These are phyloP conservation scores for Nesogale talazaci DNA, from an alignment of 2,113 vertebrate species.

Conservation along the genomic window DNA sequence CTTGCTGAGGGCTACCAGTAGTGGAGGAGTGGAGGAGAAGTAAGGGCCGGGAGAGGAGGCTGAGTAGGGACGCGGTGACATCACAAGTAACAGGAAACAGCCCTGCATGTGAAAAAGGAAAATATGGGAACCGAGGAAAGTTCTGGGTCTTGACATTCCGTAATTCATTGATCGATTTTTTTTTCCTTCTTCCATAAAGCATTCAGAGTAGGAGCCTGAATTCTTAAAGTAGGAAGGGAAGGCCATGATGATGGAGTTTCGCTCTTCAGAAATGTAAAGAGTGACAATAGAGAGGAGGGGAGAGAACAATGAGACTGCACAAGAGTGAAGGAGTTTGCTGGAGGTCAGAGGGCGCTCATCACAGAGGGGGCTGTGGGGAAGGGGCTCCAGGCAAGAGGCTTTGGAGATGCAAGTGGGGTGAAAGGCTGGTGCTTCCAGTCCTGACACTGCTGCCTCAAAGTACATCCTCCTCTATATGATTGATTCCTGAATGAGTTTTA, in stretches of 20 bases:
- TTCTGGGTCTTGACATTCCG: not conserved
- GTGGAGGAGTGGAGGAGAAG: not conserved
- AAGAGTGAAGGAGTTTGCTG: not conserved
- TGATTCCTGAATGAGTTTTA: not conserved
- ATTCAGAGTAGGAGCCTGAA: not conserved
- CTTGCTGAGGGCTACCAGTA: not conserved
- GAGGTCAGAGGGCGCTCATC: not conserved
- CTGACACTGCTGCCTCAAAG: not conserved
- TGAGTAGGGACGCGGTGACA: not conserved
- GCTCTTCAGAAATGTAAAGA: not conserved
- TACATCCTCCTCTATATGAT: not conserved
- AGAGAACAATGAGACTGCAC: not conserved
- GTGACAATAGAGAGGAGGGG: not conserved
- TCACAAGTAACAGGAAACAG: not conserved
- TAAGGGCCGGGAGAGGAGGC: not conserved
- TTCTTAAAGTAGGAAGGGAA: not conserved
- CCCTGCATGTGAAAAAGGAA: not conserved
- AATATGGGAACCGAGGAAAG: not conserved
- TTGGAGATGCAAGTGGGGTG: not conserved
- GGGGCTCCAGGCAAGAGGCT: not conserved
- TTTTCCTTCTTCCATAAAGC: not conserved
- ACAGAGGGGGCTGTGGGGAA: not conserved
- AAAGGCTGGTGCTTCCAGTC: not conserved
- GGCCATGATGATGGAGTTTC: not conserved
- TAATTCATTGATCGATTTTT: not conserved